Evolutionary conservation across 2,888 invertebrate genomes (phyloP).

Genomic region (Xiphydria camelus): DNA sequence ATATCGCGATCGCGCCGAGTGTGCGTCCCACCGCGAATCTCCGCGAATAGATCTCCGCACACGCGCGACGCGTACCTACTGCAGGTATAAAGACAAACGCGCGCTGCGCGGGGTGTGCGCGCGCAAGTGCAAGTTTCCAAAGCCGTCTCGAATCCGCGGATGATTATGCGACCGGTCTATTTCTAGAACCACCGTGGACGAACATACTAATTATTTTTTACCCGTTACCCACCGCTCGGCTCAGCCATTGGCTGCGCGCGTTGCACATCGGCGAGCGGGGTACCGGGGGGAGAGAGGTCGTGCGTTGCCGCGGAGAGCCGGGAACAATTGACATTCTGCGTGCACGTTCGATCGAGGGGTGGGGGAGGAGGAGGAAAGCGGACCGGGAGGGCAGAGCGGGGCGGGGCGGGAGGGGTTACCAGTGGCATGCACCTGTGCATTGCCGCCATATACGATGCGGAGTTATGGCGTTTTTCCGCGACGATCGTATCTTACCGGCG

Average conservation of each 20-base stretch:
- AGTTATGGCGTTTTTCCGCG: slow-evolving; percentile 56
- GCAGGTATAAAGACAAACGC: too few relatives aligned
- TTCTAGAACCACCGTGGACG: slow-evolving; percentile 47
- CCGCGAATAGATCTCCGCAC: too few relatives aligned
- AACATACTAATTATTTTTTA: slow-evolving; percentile 53
- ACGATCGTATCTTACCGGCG: slow-evolving; percentile 54
- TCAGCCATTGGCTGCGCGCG: slow-evolving; percentile 2
- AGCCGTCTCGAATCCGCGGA: slow-evolving; percentile 44
- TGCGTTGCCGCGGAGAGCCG: slow-evolving; percentile 16
- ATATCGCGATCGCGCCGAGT: too few relatives aligned
- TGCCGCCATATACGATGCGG: slow-evolving; percentile 53
- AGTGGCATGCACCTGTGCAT: slow-evolving; percentile 51
- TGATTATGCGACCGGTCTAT: slow-evolving; percentile 53
- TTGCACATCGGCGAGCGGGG: slow-evolving; percentile 19
- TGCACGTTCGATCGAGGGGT: slow-evolving; percentile 36
- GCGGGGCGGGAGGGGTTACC: slow-evolving; percentile 19
- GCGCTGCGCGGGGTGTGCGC: neutral
- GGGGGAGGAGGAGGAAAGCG: slow-evolving; percentile 3
- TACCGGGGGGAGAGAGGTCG: slow-evolving; percentile 12
- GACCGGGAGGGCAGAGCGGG: slow-evolving; percentile 9
- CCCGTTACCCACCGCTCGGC: slow-evolving; percentile 17
- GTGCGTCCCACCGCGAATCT: too few relatives aligned
- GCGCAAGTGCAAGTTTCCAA: slow-evolving; percentile 47
- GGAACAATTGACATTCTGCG: slow-evolving; percentile 51
- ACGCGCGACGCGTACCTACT: too few relatives aligned